phyloP scores from a whole-genome alignment of 2,888 invertebrate species.

The Xanthia icteritia region DNA sequence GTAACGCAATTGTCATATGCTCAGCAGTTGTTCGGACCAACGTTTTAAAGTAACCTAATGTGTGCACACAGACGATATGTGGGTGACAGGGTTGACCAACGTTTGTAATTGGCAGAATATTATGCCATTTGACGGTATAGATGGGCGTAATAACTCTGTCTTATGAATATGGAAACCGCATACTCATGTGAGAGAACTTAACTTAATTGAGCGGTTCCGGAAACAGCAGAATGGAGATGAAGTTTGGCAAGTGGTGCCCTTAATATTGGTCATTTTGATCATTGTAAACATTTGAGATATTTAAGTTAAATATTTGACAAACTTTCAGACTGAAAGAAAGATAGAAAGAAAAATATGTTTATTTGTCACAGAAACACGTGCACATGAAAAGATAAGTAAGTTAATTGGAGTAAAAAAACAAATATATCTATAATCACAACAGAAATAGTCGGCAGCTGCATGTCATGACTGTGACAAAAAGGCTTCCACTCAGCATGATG shows the following conservation, averaged over 20 bases:
- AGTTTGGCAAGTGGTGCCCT: not conserved
- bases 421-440: too few species aligned
- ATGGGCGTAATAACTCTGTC: slow-evolving; percentile 7
- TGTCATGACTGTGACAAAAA: too few species aligned
- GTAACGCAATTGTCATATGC: slow-evolving; percentile 48
- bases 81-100: slow-evolving; percentile 43
- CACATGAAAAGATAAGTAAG: too few species aligned
- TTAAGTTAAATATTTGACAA: too few species aligned
- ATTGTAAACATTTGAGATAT: not conserved
- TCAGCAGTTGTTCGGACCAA: slow-evolving; percentile 37
- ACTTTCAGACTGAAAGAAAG: too few species aligned
- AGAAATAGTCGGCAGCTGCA: too few species aligned
- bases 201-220: slow-evolving; percentile 10
- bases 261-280: not conserved
- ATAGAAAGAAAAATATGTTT: too few species aligned
- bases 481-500: too few species aligned
- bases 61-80: slow-evolving; percentile 30
- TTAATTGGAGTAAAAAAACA: too few species aligned
- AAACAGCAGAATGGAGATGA: not conserved
- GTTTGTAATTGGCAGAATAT: slow-evolving; percentile 17
- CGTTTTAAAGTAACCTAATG: slow-evolving; percentile 59
- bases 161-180: slow-evolving; percentile 33
- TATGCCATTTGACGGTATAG: slow-evolving; percentile 16
- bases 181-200: slow-evolving; percentile 37
- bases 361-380: too few species aligned